Base-by-base conservation (phyloP, 2,888 invertebrate genomes). In the Hydrotaea diabolus region DNA sequence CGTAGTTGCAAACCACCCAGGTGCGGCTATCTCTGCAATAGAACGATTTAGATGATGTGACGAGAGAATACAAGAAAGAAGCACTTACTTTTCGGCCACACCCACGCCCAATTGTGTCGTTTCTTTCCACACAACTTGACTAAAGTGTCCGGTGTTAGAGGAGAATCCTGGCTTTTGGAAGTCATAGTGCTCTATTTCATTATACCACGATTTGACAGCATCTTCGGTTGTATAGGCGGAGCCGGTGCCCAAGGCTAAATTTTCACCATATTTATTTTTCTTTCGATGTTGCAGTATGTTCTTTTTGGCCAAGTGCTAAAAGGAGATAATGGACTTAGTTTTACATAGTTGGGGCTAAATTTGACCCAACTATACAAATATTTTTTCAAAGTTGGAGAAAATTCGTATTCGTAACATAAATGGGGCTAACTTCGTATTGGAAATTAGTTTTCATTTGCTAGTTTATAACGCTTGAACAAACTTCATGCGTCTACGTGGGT, bases 71-170 rank as follows among this genome's bases (percentile, higher is more conserved):
- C 39, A 11, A 39, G 9, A 4, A 0, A 7, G 2, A 71, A 0
- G 23, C 59, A 78, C 87, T 87, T 82, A 92, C 92, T 87, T 87
- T 19, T 59, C 94, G 0, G 96, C 95, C 88, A 95, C 94, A 4
- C 96, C 97, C 0, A 97, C 95, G 0, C 97, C 97, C 13, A 97
- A 89, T 88, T 96, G 95, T 74, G 93, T 94, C 80, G 95, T 95
- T 66, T 94, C 94, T 87, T 95, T 95, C 97, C 97, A 97, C 26
- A 97, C 94, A 1, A 97, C 94, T 93, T 97, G 97, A 0, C 96
- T 95, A 89, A 97, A 97, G 90, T 97, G 97, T n/a, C 97, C 97
- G 86, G 96, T 95, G 83, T 93, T 94, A 82, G 93, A 93, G 8
- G 93, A 93, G 0, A 96, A 96, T 82, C 95, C 95, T 0, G 90